Conservation (phyloP, 2,113 vertebrate species). For the Polypterus senegalus region DNA sequence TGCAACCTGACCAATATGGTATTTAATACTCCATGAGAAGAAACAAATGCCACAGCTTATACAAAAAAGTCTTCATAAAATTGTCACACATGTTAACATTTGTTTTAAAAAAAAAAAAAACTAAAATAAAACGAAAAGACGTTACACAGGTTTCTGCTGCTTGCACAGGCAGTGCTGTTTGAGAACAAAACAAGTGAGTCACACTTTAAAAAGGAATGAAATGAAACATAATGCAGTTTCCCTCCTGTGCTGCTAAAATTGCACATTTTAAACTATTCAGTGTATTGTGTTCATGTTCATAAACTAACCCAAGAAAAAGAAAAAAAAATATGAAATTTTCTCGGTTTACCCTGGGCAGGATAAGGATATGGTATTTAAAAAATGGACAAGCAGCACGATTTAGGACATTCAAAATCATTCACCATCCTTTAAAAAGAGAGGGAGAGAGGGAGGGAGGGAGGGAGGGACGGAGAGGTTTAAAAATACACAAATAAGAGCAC, state of each 20-base stretch:
- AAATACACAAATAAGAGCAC: not conserved
- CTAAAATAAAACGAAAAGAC: constrained; percentile 64
- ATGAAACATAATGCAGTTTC: constrained; percentile 1
- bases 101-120: constrained; percentile 49
- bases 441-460: not conserved
- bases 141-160: constrained; percentile 74
- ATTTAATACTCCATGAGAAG: constrained; percentile 58
- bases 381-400: not conserved
- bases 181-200: constrained; percentile 77
- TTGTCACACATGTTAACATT: constrained; percentile 81
- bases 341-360: no score
- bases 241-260: not conserved
- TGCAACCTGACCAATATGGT: constrained; percentile 63
- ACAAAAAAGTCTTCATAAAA: constrained; percentile 80
- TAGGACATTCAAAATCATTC: constrained; percentile 4
- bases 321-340: no score
- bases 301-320: no score
- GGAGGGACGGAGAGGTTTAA: not conserved
- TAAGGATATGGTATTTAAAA: no score
- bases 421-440: not conserved
- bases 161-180: constrained; percentile 82
- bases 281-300: no score
- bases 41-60: constrained; percentile 78
- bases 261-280: no score
- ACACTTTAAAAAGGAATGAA: constrained; percentile 33